Conservation (phyloP, 2,888 invertebrate genomes). For the Orchestes rusci region DNA sequence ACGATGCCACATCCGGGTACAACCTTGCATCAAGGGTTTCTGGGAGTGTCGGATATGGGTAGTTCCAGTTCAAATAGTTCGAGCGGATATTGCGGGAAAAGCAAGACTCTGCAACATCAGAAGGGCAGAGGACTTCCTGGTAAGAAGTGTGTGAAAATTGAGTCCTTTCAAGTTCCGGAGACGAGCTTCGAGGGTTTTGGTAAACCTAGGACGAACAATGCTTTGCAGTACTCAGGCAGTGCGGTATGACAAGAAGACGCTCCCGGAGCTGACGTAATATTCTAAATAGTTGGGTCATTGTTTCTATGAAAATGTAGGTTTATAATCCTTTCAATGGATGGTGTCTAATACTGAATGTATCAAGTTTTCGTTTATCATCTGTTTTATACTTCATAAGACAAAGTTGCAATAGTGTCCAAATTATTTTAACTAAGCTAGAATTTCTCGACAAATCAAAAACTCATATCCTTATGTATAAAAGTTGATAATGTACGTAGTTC, state of each 20-base stretch:
- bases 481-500: no score
- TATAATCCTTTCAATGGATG: no score
- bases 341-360: no score
- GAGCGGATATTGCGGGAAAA: slow-evolving; percentile 39
- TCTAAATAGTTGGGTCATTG: slow-evolving; percentile 19
- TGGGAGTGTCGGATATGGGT: slow-evolving; percentile 41
- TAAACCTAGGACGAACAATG: slow-evolving; percentile 35
- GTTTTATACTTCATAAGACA: no score
- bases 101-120: slow-evolving; percentile 42
- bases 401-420: no score
- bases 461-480: no score
- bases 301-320: no score
- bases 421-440: no score
- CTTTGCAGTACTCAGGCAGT: slow-evolving; percentile 40
- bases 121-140: slow-evolving; percentile 23
- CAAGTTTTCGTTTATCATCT: no score
- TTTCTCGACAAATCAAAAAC: no score
- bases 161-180: slow-evolving; percentile 42
- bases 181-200: slow-evolving; percentile 37
- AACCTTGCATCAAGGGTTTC: slow-evolving; percentile 42
- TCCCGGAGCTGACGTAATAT: slow-evolving; percentile 21
- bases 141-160: slow-evolving; percentile 43
- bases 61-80: slow-evolving; percentile 41
- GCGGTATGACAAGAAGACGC: slow-evolving; percentile 37
- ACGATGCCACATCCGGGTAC: slow-evolving; percentile 39